Conservation (phyloP, 2,113 vertebrate genomes). For the Alouatta palliata region DNA sequence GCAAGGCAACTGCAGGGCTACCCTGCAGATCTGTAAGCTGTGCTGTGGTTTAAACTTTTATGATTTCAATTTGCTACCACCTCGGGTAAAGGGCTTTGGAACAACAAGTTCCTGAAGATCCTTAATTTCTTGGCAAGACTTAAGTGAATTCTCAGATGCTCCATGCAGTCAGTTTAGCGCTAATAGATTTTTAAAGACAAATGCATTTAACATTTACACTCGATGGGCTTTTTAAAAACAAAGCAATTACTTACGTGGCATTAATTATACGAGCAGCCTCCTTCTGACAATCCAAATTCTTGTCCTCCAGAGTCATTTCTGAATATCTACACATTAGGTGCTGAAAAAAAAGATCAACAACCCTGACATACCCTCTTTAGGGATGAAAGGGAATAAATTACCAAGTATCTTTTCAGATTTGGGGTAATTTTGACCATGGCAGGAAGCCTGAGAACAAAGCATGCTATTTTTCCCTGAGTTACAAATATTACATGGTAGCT, state of each 20-base stretch:
- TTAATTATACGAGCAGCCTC: slow-evolving; percentile 80
- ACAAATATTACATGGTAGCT: not conserved
- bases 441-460: not conserved
- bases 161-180: slow-evolving; percentile 41
- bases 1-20: slow-evolving; percentile 23
- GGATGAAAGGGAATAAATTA: not conserved
- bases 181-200: slow-evolving; percentile 59
- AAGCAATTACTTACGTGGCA: slow-evolving; percentile 85
- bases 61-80: slow-evolving; percentile 34
- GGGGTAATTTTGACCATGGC: not conserved
- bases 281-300: slow-evolving; percentile 78
- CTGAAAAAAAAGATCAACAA: slow-evolving; percentile 64
- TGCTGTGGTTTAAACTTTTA: slow-evolving; percentile 45
- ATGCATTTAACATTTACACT: slow-evolving; percentile 35
- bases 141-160: slow-evolving; percentile 6
- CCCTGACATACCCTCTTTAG: not conserved
- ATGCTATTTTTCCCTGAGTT: not conserved
- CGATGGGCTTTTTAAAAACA: slow-evolving; percentile 41
- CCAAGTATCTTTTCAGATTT: not conserved
- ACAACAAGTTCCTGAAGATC: not conserved
- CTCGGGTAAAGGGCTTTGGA: slow-evolving; percentile 58
- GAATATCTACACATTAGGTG: slow-evolving; percentile 79
- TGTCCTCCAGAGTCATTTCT: slow-evolving; percentile 69
- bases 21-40: not conserved
- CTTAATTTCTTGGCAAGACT: slow-evolving; percentile 50